Conservation (phyloP, 2,888 invertebrate genomes). For the Reticulitermes lucifugus region DNA sequence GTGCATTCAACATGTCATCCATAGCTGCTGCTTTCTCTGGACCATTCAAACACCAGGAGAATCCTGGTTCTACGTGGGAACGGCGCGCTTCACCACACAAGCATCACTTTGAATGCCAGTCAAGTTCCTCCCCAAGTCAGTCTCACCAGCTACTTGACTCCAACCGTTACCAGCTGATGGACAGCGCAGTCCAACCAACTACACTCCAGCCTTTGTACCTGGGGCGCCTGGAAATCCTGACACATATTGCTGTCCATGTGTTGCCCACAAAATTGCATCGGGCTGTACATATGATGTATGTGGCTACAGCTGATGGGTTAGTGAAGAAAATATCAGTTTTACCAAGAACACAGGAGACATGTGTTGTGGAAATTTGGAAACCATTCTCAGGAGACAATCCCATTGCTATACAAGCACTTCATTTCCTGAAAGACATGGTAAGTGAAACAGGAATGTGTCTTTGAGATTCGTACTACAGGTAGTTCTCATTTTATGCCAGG, state of each 20-base stretch:
- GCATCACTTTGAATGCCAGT: conserved; percentile 73
- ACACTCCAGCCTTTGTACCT: conserved; percentile 77
- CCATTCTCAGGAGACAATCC: conserved; percentile 69
- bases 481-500: too few relatives aligned
- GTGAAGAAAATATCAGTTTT: conserved; percentile 85
- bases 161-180: conserved; percentile 85
- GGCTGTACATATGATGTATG: conserved; percentile 81
- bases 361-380: conserved; percentile 88
- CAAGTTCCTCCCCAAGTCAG: conserved; percentile 58
- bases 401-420: conserved; percentile 74
- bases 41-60: conserved; percentile 86
- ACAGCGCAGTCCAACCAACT: conserved; percentile 83
- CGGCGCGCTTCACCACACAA: conserved; percentile 69
- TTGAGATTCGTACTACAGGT: background rate
- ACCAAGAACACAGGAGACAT: conserved; percentile 77
- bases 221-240: conserved; percentile 75
- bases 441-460: conserved; percentile 59
- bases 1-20: conserved; percentile 87
- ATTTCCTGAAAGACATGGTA: conserved; percentile 83
- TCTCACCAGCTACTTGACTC: conserved; percentile 60
- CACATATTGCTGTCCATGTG: conserved; percentile 85
- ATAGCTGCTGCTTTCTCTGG: conserved; percentile 86
- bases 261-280: conserved; percentile 77
- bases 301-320: conserved; percentile 79
- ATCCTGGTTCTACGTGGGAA: conserved; percentile 82